Conservation (phyloP, 2,888 invertebrate genomes). For the Drosophila borborema region DNA sequence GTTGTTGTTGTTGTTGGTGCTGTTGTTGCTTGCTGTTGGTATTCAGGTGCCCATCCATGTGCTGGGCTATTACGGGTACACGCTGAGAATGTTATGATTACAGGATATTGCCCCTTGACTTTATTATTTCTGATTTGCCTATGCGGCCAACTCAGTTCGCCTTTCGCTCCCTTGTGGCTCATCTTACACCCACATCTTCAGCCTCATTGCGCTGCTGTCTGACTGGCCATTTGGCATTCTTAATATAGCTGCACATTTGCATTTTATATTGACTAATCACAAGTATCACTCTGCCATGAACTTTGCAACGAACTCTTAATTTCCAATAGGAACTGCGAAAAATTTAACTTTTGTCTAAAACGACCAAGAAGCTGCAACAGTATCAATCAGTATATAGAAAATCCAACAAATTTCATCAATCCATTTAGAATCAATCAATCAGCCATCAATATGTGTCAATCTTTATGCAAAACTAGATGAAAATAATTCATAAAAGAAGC, state of each 20-base stretch:
- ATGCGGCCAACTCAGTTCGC: not conserved
- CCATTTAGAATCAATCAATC: too few relatives aligned
- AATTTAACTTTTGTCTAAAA: too few relatives aligned
- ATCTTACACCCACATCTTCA: not conserved
- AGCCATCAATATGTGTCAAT: too few relatives aligned
- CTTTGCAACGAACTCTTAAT: not conserved
- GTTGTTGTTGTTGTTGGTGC: conserved; percentile 18
- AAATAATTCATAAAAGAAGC: not conserved
- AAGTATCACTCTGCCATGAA: not conserved
- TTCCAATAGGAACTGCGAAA: too few relatives aligned
- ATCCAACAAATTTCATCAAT: too few relatives aligned
- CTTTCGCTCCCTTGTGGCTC: not conserved
- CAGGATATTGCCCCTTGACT: conserved; percentile 72
- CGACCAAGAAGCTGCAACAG: too few relatives aligned
- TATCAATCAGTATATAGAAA: too few relatives aligned
- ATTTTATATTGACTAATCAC: not conserved
- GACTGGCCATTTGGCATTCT: not conserved
- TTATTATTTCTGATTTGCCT: conserved; percentile 65
- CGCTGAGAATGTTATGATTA: conserved; percentile 56
- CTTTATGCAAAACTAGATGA: not conserved
- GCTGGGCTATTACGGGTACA: conserved; percentile 1
- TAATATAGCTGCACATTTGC: not conserved
- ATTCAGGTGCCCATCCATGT: conserved; percentile 3
- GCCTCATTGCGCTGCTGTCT: not conserved
- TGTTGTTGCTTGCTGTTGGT: conserved; percentile 23